These are phyloP conservation scores for Drosophila sordidapex DNA, from an alignment of 2,888 invertebrate species.

Conservation along the genomic window DNA sequence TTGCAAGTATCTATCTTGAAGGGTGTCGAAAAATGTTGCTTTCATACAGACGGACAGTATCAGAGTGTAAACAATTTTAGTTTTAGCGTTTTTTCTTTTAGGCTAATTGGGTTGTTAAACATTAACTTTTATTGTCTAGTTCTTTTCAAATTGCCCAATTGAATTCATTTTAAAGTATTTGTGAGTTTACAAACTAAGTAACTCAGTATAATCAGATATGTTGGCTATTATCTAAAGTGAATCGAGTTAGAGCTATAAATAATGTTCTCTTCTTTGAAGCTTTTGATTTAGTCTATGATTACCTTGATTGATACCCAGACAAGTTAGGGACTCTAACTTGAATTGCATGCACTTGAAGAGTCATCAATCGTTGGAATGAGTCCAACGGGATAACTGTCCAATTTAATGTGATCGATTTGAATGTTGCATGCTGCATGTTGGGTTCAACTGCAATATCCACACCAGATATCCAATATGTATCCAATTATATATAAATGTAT, in stretches of 20 bases:
- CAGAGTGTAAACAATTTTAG: too few species aligned
- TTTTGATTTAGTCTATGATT: slow-evolving; percentile 29
- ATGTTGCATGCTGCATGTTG: slow-evolving; percentile 55
- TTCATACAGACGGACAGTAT: too few species aligned
- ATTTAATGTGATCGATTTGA: slow-evolving; percentile 4
- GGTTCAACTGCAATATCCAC: slow-evolving; percentile 32
- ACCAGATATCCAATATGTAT: slow-evolving; percentile 39
- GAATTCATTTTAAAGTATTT: neutral
- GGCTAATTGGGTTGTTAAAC: neutral
- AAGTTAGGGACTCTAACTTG: neutral
- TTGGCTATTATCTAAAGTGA: neutral
- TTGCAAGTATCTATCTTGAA: too few species aligned
- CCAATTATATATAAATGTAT: slow-evolving; percentile 23
- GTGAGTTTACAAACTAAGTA: neutral
- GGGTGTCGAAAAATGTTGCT: too few species aligned
- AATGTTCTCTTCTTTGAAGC: neutral
- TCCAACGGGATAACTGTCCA: slow-evolving; percentile 1
- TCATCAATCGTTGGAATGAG: slow-evolving; percentile 5
- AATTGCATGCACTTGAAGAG: slow-evolving; percentile 28
- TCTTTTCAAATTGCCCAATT: neutral
- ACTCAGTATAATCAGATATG: neutral
- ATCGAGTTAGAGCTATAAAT: neutral
- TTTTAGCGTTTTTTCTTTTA: too few species aligned
- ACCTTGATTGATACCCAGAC: neutral
- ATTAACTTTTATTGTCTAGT: neutral